Base-by-base conservation (phyloP, 2,797 vertebrate genomes). In the Orestias chungarensis region DNA sequence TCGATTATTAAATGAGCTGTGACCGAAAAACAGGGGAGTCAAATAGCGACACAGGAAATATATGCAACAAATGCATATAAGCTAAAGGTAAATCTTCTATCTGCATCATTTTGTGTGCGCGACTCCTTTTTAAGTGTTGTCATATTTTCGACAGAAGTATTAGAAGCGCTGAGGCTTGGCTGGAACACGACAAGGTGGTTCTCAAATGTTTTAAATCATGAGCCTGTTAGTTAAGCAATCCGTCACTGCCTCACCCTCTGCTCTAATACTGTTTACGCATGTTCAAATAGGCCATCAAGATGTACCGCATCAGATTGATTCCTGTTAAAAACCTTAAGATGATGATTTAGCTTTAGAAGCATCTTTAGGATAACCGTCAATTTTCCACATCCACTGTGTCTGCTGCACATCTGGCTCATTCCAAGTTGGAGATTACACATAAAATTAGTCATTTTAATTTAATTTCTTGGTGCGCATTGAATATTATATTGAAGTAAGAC, bases 181-280 rank as follows among this genome's bases (percentile, higher is more conserved):
- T 54, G 27, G 14, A 54, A 1, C 25, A 12, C 23, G n/a, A 0
- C 1, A 0, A 64, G 68, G 76, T 59, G 79, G 47, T 23, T 69
- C 12, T 18, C 6, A 50, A 54, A 15, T 1, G 0, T 9, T 70
- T 57, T 55, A 20, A 23, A 8, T 64, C 15, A 6, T 50, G 43
- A 23, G 6, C 4, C 8, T 59, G 27, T 20, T 31, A 29, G 54
- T 57, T 33, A 59, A 35, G 77, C 31, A 79, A 18, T 55, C 35
- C 71, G 66, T 49, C 25, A 35, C 38, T 52, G 54, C 68, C 78
- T 40, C 43, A 61, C 62, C 73, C 67, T 59, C 55, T 33, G 55
- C 29, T 59, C 31, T 23, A 59, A 59, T 18, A 23, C 55, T 11
- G 54, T 2, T 42, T 25, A 42, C 20, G 23, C 20, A 15, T n/a